phyloP scores from a whole-genome alignment of 2,797 vertebrate genomes.

The Pseudochromis fuscus region DNA sequence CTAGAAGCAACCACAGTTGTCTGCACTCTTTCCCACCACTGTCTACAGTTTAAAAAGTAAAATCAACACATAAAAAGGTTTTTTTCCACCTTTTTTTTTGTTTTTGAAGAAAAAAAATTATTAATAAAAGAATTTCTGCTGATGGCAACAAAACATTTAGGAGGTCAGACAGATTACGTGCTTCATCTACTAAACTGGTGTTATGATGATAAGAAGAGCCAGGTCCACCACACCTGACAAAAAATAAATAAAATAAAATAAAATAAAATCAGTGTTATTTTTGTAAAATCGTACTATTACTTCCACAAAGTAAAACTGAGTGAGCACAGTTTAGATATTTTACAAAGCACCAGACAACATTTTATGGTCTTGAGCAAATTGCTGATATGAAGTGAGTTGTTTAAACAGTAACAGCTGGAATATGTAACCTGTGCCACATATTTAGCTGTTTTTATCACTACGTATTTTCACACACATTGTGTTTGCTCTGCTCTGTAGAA shows the following conservation, averaged over 20 bases:
- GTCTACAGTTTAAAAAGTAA: neutral
- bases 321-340: conserved; percentile 5
- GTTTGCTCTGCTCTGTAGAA: neutral
- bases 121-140: conserved; percentile 4
- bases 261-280: no score
- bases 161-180: neutral
- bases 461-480: neutral
- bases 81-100: no score
- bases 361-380: neutral
- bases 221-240: no score
- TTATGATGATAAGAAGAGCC: neutral
- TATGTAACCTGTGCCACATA: neutral
- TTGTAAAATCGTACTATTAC: no score
- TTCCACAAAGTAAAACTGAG: neutral
- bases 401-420: neutral
- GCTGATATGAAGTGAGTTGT: conserved; percentile 8
- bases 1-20: conserved; percentile 1
- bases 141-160: conserved; percentile 23
- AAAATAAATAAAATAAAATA: no score
- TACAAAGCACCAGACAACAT: conserved; percentile 2
- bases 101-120: neutral
- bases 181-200: conserved; percentile 4
- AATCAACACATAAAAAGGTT: no score
- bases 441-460: neutral
- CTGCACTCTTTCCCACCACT: neutral